Base-by-base conservation (phyloP, 2,888 invertebrate species). In the Brenthis hecate region DNA sequence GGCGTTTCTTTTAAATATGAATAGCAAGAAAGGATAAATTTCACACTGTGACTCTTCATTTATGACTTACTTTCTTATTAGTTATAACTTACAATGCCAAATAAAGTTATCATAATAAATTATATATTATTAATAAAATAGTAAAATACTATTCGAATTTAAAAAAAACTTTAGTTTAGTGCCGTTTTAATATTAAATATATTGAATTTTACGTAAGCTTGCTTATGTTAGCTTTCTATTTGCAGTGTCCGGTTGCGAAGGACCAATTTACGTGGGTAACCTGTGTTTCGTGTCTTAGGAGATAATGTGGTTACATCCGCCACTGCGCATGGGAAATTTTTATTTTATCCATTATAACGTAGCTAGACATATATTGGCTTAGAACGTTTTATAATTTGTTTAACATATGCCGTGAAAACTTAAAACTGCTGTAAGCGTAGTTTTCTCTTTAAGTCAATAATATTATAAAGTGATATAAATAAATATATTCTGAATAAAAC, bases 161-260 rank as follows among this genome's bases (percentile, higher is more conserved):
- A 14, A n/a, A 28, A 60, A 32, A 16, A 50, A 3, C 11, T 8
- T 36, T 36, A 6, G 0, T 36, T 36, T 36, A 36, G 8, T 36
- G 1, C 6, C 8, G 6, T 36, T 36, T 36, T 36, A 36, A 36
- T 6, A 36, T 36, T 8, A 28, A 48, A 56, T 56, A 47, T 47
- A 54, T 64, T 11, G 8, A 23, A 11, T 55, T 48, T 55, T n/a
- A 72, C 69, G 73, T 69, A 75, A 74, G 66, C 65, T 47, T 47
- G 60, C 54, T 71, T 58, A 58, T 55, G 60, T 36, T 66, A 67
- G 69, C 75, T 74, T 72, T 75, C 72, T 72, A 74, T 68, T 57
- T 65, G 28, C 71, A 19, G 57, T 69, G 69, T 74, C 74, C 68
- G 73, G 68, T 56, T 55, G 58, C 58, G 50, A 68, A 73, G 74